Evolutionary conservation across 1,140 invertebrate genomes (phyloP).

Genomic region (Pseudomyrmex flavicornis): DNA sequence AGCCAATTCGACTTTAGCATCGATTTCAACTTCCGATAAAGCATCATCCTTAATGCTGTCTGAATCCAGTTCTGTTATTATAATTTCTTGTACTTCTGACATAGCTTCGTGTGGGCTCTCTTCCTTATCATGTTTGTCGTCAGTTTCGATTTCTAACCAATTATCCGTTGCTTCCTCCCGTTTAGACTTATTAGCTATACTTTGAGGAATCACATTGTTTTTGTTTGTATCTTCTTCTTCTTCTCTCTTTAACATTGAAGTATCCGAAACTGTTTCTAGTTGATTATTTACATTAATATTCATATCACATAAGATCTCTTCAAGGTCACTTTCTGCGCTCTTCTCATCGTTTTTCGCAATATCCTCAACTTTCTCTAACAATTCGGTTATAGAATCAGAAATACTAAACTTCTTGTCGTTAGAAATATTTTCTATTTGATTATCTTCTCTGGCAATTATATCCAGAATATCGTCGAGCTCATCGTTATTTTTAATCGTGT

Average conservation of each 20-base stretch:
- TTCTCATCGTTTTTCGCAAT: constrained; percentile 39
- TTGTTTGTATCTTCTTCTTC: neutral
- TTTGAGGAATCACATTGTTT: neutral
- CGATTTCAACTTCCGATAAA: constrained; percentile 72
- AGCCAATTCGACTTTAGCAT: constrained; percentile 69
- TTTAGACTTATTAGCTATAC: constrained; percentile 14
- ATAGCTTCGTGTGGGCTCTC: constrained; percentile 6
- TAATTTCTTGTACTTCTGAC: constrained; percentile 46
- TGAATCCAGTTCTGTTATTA: constrained; percentile 65
- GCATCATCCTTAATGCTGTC: constrained; percentile 55
- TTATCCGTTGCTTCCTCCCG: constrained; percentile 29
- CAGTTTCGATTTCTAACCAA: constrained; percentile 4
- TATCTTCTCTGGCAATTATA: constrained; percentile 72
- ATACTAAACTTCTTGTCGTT: constrained; percentile 40
- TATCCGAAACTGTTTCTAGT: constrained; percentile 27
- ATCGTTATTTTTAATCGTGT: constrained; percentile 54
- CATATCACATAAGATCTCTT: constrained; percentile 24
- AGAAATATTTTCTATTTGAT: constrained; percentile 35
- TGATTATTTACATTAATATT: constrained; percentile 12
- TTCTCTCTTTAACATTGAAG: constrained; percentile 13
- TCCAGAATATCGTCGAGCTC: constrained; percentile 77
- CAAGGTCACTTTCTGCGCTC: constrained; percentile 6
- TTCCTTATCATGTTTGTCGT: constrained; percentile 52
- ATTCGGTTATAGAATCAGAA: constrained; percentile 59
- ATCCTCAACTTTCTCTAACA: constrained; percentile 63